Evolutionary conservation across 2,797 vertebrate species (phyloP), one percentile per base, ranked within the genome.

Genomic region (Microhierax caerulescens): DNA sequence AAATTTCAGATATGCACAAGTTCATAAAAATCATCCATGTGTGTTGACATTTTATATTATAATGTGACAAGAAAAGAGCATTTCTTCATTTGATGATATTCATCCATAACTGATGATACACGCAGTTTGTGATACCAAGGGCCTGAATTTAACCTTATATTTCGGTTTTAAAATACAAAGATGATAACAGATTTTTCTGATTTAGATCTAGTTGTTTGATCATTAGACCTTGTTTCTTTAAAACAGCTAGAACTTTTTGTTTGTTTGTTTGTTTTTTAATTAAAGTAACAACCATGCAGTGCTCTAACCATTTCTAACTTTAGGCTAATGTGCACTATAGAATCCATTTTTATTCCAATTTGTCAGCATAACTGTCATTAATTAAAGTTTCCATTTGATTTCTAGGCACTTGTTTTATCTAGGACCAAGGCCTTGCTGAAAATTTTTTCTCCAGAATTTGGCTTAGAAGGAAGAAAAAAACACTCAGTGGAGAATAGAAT

Each of bases 401-500:
- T 82, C 50, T 65, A 41, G 7, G 2, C 18, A 11, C 7, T 72
- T 82, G 1, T 47, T 89, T 80, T 68, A 36, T 37, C n/a, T 20
- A 63, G 13, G 4, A 53, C 20, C 4, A 19, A 36, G 3, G 5
- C 6, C 17, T 81, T 64, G 20, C n/a, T 64, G 28, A 45, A 84
- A 87, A 41, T 0, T 39, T 86, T 67, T 63, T 12, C 48, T 51
- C 5, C 45, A 56, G 53, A 85, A 60, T 87, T 89, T 68, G 45
- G 11, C 13, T 80, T 25, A 54, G 21, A 57, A 61, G 11, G 5
- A 47, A 4, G 25, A 54, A 88, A 85, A 85, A n/a, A 45, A 51
- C 5, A 1, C 5, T 63, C 6, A 65, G 6, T 32, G 7, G 16
- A 56, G 70, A 72, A 56, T 32, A 0, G n/a, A n/a, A n/a, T n/a